Evolutionary conservation across 2,113 vertebrate species (phyloP).

Genomic region (Phalacrocorax pelagicus): DNA sequence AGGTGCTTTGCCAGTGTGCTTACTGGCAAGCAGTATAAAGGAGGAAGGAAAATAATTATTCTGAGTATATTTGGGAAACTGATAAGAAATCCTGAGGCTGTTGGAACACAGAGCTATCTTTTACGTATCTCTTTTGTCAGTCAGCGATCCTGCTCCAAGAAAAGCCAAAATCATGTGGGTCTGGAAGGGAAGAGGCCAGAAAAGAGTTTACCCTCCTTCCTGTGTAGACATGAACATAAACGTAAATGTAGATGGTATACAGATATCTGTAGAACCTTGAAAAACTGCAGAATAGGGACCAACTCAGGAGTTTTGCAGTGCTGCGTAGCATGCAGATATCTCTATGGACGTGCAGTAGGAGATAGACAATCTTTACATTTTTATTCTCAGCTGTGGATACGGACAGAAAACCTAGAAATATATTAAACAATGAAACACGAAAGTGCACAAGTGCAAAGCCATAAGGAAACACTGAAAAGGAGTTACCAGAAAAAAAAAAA

Average conservation of each 20-base stretch:
- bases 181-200: background rate
- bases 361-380: background rate
- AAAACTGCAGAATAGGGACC: background rate
- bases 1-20: background rate
- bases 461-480: background rate
- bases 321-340: background rate
- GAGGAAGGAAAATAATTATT: constrained; percentile 26
- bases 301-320: background rate
- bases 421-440: background rate
- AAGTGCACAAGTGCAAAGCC: background rate
- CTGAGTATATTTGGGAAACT: constrained; percentile 12
- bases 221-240: background rate
- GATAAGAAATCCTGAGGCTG: background rate
- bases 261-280: background rate
- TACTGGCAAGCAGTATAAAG: background rate
- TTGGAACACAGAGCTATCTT: background rate
- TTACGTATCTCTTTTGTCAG: background rate
- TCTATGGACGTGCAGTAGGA: background rate
- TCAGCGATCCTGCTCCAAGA: background rate
- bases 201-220: background rate
- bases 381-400: background rate
- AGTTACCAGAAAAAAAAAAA: background rate
- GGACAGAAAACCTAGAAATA: background rate
- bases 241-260: background rate
- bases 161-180: background rate